Percentiles rank a stretch among this genome's conserved stretches.
Conservation (phyloP, 2,113 vertebrate species). For the Isurus oxyrinchus region DNA sequence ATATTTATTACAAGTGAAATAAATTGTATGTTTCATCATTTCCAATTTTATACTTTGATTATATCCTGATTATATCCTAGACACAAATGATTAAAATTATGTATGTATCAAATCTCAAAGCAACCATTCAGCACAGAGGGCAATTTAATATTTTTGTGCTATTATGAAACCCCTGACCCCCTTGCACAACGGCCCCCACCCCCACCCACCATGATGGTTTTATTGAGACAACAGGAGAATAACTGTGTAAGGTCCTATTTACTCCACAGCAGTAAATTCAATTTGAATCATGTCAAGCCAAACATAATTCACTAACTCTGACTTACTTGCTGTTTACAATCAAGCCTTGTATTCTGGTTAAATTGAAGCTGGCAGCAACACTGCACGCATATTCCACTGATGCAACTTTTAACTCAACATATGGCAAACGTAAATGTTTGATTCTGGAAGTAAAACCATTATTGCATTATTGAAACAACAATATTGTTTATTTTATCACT, state of each 20-base stretch:
- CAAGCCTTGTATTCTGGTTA: background rate
- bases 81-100: constrained; percentile 31
- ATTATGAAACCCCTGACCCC: background rate
- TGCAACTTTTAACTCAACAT: background rate
- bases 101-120: constrained; percentile 30
- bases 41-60: constrained; percentile 25
- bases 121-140: constrained; percentile 13
- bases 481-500: constrained; percentile 15
- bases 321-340: background rate
- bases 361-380: background rate
- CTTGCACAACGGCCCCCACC: background rate
- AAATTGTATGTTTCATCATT: constrained; percentile 26
- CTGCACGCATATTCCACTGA: background rate
- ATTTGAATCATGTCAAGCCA: constrained; percentile 9
- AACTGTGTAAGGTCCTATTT: constrained; percentile 1
- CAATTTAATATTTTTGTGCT: constrained; percentile 30
- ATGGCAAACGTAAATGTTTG: background rate
- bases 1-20: constrained; percentile 18
- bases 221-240: constrained; percentile 27
- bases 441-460: background rate
- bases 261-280: background rate
- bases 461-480: background rate
- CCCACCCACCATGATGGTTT: background rate
- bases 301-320: constrained; percentile 19
- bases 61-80: constrained; percentile 16